These are phyloP conservation scores for Etia nguti DNA, from an alignment of 2,113 vertebrate genomes.

Conservation along the genomic window DNA sequence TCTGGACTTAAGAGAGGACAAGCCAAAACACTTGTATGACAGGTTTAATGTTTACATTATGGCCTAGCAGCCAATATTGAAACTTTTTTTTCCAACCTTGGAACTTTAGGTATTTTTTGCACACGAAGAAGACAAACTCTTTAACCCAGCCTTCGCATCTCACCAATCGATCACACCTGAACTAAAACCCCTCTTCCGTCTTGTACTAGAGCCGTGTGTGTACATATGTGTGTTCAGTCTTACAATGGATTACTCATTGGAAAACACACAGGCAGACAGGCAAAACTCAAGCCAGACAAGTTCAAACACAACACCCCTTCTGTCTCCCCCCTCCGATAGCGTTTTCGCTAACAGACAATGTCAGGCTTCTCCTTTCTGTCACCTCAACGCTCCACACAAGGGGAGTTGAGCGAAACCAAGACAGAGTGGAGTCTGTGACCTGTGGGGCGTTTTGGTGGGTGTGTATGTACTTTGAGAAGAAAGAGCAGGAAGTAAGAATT, in stretches of 20 bases:
- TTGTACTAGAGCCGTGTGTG: slow-evolving; percentile 9
- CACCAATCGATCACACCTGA: slow-evolving; percentile 14
- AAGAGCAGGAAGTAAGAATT: slow-evolving; percentile 27
- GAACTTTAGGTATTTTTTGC: background rate
- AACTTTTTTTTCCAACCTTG: background rate
- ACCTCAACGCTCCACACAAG: slow-evolving; percentile 15
- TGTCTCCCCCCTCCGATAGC: background rate
- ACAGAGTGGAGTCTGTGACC: slow-evolving; percentile 27
- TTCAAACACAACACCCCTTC: slow-evolving; percentile 53
- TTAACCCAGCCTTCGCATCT: slow-evolving; percentile 1
- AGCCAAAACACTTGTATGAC: background rate
- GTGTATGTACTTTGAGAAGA: background rate
- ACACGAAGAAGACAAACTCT: background rate
- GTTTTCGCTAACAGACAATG: slow-evolving; percentile 48
- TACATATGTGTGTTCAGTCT: slow-evolving; percentile 23
- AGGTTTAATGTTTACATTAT: background rate
- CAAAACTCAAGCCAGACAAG: slow-evolving; percentile 54
- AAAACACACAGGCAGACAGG: slow-evolving; percentile 51
- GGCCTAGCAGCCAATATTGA: background rate
- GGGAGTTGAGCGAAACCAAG: slow-evolving; percentile 14
- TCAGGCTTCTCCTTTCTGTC: slow-evolving; percentile 37
- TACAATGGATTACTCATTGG: slow-evolving; percentile 67
- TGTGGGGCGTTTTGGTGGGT: background rate
- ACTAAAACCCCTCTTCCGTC: slow-evolving; percentile 12
- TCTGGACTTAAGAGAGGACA: background rate